Evolutionary conservation across 2,113 vertebrate genomes (phyloP), one percentile per base, ranked within the genome.

Genomic region (Corythornis cristatus): DNA sequence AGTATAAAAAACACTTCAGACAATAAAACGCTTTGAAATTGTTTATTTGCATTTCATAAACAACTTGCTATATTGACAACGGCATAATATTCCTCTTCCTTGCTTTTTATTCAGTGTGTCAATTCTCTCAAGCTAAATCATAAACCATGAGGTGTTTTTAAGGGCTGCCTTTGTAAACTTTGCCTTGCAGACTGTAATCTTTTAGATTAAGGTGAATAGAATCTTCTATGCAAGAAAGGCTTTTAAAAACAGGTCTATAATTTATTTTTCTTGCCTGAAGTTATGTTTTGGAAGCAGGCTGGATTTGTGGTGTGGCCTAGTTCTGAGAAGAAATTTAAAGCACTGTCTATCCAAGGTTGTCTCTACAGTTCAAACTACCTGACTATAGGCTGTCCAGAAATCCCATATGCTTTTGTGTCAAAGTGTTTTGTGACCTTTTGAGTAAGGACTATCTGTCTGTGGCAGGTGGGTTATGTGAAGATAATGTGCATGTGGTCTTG

Each of bases 41-140:
- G 2, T 81, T 65, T 90, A 74, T 89, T 93, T 93, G 19, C 3
- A 60, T 78, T 96, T 94, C 79, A 81, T 65, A 46, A 90, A 13
- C 35, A 70, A 54, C 74, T 88, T 73, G 12, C 43, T 73, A 26
- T 37, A n/a, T 31, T 1, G 2, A 51, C 4, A 66, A 84, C 2
- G 42, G 21, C 10, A 15, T 11, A 3, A 21, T 78, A 80, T 84
- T 45, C 40, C 18, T 6, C 82, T 81, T 91, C 31, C 58, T 78
- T 33, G 42, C 29, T 54, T 62, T 89, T 83, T 65, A 70, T 86
- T 67, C 43, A 18, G 3, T 18, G 8, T 48, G 3, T 70, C 3
- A 4, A 8, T 60, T 75, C 31, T 88, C 58, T 88, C 29, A 28
- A 88, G 26, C 35, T 64, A 50, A 74, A 72, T 43, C 7, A 50